These are phyloP conservation scores for Microcebus jonahi DNA, from an alignment of 2,113 vertebrate species.

Conservation along the genomic window DNA sequence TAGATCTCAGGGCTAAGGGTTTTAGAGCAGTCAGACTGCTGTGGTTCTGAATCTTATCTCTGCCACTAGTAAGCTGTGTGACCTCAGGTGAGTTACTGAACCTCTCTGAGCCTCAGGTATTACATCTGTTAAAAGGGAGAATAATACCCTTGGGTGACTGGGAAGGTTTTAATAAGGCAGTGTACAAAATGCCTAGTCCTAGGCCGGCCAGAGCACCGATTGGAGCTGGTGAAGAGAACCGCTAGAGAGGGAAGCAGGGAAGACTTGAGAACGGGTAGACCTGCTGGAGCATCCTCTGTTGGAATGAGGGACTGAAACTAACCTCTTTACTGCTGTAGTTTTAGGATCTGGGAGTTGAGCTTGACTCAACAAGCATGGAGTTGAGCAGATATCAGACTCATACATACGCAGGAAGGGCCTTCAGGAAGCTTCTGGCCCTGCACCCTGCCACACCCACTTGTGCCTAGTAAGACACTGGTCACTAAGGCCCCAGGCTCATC, in stretches of 20 bases:
- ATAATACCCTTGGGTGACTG: neutral
- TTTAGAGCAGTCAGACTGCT: neutral
- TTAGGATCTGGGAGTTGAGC: neutral
- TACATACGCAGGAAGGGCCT: neutral
- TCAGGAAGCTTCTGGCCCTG: neutral
- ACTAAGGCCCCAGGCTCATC: neutral
- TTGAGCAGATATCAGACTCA: neutral
- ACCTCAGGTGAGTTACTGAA: neutral
- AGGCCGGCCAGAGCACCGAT: neutral
- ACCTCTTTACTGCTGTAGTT: neutral
- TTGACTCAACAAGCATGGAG: neutral
- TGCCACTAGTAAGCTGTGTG: neutral
- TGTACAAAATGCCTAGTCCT: neutral
- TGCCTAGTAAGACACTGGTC: neutral
- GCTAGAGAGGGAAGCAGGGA: neutral
- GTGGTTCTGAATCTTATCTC: neutral
- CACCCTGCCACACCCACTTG: fast-evolving
- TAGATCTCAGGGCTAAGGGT: neutral
- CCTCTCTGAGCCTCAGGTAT: neutral
- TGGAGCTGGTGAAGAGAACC: neutral
- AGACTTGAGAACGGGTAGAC: neutral
- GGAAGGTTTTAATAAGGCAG: neutral
- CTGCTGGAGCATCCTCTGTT: neutral
- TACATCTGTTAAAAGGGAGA: neutral
- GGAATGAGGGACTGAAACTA: neutral